These are phyloP conservation scores for Laspeyria flexula DNA, from an alignment of 2,888 invertebrate species.

Conservation along the genomic window DNA sequence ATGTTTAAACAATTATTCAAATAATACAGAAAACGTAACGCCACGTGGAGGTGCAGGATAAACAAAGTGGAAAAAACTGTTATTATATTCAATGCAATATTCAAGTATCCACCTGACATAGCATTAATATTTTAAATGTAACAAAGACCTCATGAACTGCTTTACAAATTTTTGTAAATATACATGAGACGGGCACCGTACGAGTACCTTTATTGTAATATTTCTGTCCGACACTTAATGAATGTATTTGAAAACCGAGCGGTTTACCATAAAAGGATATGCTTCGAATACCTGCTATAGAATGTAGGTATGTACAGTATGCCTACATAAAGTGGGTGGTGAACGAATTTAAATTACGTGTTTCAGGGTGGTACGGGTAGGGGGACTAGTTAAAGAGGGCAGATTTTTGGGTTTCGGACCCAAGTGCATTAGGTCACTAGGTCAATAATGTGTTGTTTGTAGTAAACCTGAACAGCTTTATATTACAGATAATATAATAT, in stretches of 20 bases:
- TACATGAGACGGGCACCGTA: constrained; percentile 2
- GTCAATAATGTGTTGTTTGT: constrained; percentile 60
- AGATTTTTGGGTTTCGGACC: constrained; percentile 65
- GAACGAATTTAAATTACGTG: constrained; percentile 14
- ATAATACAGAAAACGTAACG: no score
- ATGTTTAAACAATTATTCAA: no score
- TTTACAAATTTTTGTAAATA: constrained; percentile 15
- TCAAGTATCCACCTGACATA: constrained; percentile 9
- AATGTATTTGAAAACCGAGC: constrained; percentile 16
- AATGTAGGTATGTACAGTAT: background rate
- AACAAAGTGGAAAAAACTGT: background rate
- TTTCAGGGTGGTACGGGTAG: constrained; percentile 8
- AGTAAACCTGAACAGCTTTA: no score
- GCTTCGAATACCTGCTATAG: background rate
- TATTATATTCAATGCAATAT: constrained; percentile 9
- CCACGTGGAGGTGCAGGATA: no score
- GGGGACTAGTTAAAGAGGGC: constrained; percentile 39
- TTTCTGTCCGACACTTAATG: constrained; percentile 1
- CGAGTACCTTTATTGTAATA: constrained; percentile 12
- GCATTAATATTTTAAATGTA: constrained; percentile 9
- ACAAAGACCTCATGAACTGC: constrained; percentile 6
- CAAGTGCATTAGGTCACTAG: constrained; percentile 84
- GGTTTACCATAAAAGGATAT: constrained; percentile 31
- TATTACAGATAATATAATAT: no score
- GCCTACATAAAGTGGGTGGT: background rate